phyloP scores from a whole-genome alignment of 2,797 vertebrate genomes.

The Choloepus didactylus region DNA sequence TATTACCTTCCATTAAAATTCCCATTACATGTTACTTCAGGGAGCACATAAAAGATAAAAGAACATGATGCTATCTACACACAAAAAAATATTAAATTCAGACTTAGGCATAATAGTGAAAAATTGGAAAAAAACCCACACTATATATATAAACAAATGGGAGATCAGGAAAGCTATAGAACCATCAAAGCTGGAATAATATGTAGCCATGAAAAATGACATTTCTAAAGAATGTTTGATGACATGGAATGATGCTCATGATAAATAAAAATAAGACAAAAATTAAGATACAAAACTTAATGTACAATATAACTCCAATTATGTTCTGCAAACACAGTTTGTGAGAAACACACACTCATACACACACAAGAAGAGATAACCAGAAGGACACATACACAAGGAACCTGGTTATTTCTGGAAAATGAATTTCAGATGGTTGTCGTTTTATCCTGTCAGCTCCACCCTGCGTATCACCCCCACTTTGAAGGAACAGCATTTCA shows the following conservation, averaged over 20 bases:
- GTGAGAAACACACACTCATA: accelerated
- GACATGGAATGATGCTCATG: accelerated
- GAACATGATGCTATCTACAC: accelerated
- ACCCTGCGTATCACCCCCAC: accelerated
- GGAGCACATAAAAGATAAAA: accelerated
- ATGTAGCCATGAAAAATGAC: accelerated
- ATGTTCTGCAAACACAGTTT: accelerated
- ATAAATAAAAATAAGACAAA: background rate
- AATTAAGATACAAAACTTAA: background rate
- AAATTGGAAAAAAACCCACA: accelerated
- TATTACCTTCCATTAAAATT: background rate
- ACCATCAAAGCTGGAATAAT: background rate
- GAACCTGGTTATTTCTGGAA: background rate
- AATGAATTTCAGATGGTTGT: accelerated
- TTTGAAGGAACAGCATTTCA: background rate
- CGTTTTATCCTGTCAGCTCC: accelerated
- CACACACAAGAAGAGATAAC: accelerated
- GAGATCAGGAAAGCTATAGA: accelerated
- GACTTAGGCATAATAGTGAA: accelerated
- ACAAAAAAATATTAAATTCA: background rate
- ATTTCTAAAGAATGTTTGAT: accelerated
- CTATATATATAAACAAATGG: accelerated
- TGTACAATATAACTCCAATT: accelerated
- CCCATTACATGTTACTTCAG: accelerated
- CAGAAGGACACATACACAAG: too few relatives aligned